A percentile compares a stretch with the other conserved stretches of the same genome.
phyloP scores from a whole-genome alignment of 2,797 vertebrate species.

The Sparus aurata region DNA sequence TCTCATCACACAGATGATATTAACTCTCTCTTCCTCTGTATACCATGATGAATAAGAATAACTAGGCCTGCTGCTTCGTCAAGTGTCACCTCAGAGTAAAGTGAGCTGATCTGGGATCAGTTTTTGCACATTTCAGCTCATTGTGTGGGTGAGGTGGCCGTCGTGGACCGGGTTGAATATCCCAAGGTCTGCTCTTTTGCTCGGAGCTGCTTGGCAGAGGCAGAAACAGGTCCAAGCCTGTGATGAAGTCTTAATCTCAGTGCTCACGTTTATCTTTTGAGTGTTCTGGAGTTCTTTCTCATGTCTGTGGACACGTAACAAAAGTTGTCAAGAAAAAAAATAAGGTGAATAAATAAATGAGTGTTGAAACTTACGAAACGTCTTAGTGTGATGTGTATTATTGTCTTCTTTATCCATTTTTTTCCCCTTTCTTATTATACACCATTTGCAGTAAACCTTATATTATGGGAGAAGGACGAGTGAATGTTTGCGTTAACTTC shows the following conservation, averaged over 20 bases:
- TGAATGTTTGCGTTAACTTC: background rate
- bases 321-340: slow-evolving; percentile 76
- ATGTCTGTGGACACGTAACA: slow-evolving; percentile 87
- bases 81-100: slow-evolving; percentile 55
- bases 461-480: background rate
- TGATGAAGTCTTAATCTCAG: slow-evolving; percentile 78
- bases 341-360: slow-evolving; percentile 79
- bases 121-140: slow-evolving; percentile 57
- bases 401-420: background rate
- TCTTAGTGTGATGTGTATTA: slow-evolving; percentile 48
- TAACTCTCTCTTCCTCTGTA: slow-evolving; percentile 76
- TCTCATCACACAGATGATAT: slow-evolving; percentile 79
- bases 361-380: slow-evolving; percentile 76
- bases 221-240: slow-evolving; percentile 63
- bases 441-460: background rate
- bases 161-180: slow-evolving; percentile 17
- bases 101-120: slow-evolving; percentile 49
- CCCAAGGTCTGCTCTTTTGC: slow-evolving; percentile 55
- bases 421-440: background rate
- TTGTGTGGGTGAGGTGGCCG: slow-evolving; percentile 39
- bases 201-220: slow-evolving; percentile 62
- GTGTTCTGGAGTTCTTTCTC: slow-evolving; percentile 85
- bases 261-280: slow-evolving; percentile 84
- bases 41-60: slow-evolving; percentile 73
- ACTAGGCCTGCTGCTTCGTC: slow-evolving; percentile 64